Conservation (phyloP, 2,113 vertebrate genomes). For the Laticauda colubrina region DNA sequence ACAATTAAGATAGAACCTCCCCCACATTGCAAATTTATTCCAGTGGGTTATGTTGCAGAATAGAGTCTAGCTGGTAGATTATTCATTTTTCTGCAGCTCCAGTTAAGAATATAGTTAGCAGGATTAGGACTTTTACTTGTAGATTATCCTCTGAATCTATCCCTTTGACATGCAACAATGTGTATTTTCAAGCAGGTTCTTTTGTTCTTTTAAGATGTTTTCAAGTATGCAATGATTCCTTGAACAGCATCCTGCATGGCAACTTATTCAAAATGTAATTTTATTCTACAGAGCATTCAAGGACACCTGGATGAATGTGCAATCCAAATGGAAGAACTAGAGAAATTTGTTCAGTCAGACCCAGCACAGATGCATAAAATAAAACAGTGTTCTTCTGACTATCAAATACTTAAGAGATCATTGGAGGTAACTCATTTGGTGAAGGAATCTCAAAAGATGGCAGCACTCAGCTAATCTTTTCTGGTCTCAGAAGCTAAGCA, state of each 20-base stretch:
- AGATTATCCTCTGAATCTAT: background rate
- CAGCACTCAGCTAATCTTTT: background rate
- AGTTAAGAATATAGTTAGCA: background rate
- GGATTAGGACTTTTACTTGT: background rate
- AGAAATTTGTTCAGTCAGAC: slow-evolving; percentile 75
- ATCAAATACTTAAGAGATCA: slow-evolving; percentile 70
- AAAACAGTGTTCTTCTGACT: slow-evolving; percentile 73
- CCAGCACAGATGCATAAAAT: slow-evolving; percentile 72
- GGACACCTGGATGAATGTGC: slow-evolving; percentile 81
- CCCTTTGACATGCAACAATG: background rate
- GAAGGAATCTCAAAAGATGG: background rate
- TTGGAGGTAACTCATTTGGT: slow-evolving; percentile 72
- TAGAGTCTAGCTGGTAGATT: background rate
- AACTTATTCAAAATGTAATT: background rate
- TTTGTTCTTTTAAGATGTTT: background rate
- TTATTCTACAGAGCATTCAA: slow-evolving; percentile 76
- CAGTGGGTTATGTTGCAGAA: background rate
- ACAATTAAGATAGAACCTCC: background rate
- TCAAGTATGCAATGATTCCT: background rate
- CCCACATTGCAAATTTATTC: background rate
- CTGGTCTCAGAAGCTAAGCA: background rate
- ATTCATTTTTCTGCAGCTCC: background rate
- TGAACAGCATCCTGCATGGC: background rate
- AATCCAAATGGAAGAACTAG: slow-evolving; percentile 72
- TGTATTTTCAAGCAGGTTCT: background rate